Evolutionary conservation across 2,113 vertebrate genomes (phyloP).

Genomic region (Octodon degus): DNA sequence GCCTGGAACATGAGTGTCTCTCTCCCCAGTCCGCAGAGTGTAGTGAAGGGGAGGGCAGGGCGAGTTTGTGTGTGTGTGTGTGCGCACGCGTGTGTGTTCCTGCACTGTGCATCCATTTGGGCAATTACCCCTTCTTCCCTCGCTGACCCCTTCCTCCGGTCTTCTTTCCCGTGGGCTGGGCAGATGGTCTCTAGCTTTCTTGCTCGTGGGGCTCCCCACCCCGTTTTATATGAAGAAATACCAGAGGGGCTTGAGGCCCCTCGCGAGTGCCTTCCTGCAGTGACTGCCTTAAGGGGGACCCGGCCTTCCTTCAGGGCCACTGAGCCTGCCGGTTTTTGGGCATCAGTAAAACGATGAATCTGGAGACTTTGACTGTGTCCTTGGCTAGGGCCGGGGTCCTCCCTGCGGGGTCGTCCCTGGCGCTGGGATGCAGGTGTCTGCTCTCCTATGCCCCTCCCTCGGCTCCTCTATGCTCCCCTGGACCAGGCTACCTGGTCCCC

Average conservation of each 20-base stretch:
- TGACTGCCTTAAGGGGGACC: constrained; percentile 50
- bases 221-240: constrained; percentile 75
- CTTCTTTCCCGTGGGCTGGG: neutral
- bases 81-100: neutral
- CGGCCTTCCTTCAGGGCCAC: neutral
- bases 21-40: neutral
- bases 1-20: neutral
- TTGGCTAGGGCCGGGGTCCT: neutral
- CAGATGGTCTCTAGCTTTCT: neutral
- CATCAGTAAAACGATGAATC: constrained; percentile 68
- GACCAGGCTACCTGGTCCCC: too few species aligned
- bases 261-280: constrained; percentile 68
- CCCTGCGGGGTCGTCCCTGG: neutral
- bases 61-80: neutral
- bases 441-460: neutral
- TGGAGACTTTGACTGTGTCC: neutral
- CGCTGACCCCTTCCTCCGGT: neutral
- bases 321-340: constrained; percentile 27
- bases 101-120: too few species aligned
- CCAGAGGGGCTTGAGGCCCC: neutral
- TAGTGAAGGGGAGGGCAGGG: neutral
- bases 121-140: neutral
- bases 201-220: neutral
- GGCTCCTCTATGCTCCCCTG: neutral
- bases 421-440: neutral